Percentiles rank a stretch among this genome's conserved stretches.
Conservation (phyloP, 2,888 invertebrate genomes). For the Cynaeus angustus region DNA sequence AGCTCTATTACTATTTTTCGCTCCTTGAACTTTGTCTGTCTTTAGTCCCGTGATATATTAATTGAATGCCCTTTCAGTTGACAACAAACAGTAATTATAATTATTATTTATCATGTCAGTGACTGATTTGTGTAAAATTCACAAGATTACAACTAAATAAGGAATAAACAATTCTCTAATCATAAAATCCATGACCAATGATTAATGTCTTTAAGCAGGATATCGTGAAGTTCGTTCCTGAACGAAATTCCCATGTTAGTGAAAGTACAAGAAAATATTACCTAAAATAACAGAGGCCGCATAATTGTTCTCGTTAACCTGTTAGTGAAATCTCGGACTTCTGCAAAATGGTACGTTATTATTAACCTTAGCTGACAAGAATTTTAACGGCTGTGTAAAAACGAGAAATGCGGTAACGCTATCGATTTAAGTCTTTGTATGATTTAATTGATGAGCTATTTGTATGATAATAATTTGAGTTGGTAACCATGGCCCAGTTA, state of each 20-base stretch:
- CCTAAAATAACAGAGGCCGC: slow-evolving; percentile 21
- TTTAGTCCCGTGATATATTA: slow-evolving; percentile 17
- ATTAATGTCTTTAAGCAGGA: slow-evolving; percentile 13
- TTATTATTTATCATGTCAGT: slow-evolving; percentile 3
- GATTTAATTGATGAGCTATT: slow-evolving; percentile 41
- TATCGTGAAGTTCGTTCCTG: slow-evolving; percentile 8
- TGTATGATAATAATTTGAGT: slow-evolving; percentile 41
- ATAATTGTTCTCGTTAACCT: slow-evolving; percentile 9
- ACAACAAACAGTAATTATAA: slow-evolving; percentile 9
- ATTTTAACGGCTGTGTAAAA: slow-evolving; percentile 16
- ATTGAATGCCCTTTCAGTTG: slow-evolving; percentile 20
- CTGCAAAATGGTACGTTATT: background rate
- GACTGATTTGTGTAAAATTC: slow-evolving; percentile 15
- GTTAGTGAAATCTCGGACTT: slow-evolving; percentile 21
- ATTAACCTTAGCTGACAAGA: slow-evolving; percentile 10
- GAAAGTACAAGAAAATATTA: slow-evolving; percentile 30
- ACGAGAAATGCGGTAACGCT: slow-evolving; percentile 17
- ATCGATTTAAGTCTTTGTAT: slow-evolving; percentile 25
- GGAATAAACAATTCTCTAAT: slow-evolving; percentile 8
- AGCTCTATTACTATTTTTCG: background rate
- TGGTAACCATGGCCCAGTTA: slow-evolving; percentile 44
- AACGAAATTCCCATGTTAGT: slow-evolving; percentile 23
- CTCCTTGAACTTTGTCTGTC: slow-evolving; percentile 34
- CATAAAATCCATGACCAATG: slow-evolving; percentile 5
- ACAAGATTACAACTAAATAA: slow-evolving; percentile 2